Percentiles rank a stretch among this genome's conserved stretches.
Conservation (phyloP, 2,113 vertebrate genomes). For the Calypte anna region DNA sequence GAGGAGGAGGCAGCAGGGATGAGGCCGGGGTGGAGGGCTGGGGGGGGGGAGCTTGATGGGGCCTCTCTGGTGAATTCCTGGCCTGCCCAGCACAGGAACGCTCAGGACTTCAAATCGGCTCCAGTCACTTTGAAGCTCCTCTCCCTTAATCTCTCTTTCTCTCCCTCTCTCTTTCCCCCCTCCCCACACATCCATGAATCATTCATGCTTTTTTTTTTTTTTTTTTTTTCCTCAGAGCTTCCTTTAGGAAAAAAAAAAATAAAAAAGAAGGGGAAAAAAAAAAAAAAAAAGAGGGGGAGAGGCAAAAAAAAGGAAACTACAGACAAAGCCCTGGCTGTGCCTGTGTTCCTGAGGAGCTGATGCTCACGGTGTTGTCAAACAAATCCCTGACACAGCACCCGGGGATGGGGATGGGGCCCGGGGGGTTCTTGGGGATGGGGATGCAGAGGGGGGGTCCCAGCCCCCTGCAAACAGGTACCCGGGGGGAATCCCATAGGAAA, state of each 20-base stretch:
- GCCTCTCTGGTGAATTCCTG: slow-evolving; percentile 75
- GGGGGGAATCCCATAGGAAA: no score
- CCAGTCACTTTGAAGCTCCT: slow-evolving; percentile 74
- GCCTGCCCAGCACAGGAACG: slow-evolving; percentile 66
- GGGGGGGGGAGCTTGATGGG: slow-evolving; percentile 55
- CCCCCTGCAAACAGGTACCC: no score
- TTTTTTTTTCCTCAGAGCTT: not conserved
- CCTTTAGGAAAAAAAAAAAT: not conserved
- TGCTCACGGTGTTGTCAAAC: slow-evolving; percentile 69
- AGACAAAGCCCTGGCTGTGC: slow-evolving; percentile 59
- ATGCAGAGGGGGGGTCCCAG: no score
- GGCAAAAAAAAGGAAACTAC: not conserved
- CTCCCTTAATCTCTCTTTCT: slow-evolving; percentile 69
- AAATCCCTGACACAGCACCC: slow-evolving; percentile 66
- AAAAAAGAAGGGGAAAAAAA: no score
- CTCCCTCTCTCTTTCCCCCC: not conserved
- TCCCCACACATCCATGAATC: slow-evolving; percentile 63
- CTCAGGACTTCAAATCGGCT: slow-evolving; percentile 75
- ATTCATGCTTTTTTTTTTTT: slow-evolving; percentile 57
- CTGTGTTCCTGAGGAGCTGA: slow-evolving; percentile 53
- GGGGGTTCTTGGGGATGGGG: no score
- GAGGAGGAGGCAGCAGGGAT: slow-evolving; percentile 25
- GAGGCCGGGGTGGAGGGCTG: not conserved
- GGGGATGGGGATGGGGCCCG: no score
- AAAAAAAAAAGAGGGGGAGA: not conserved